These are phyloP conservation scores for Drosophila neotestacea DNA, from an alignment of 2,888 invertebrate species.

Conservation along the genomic window DNA sequence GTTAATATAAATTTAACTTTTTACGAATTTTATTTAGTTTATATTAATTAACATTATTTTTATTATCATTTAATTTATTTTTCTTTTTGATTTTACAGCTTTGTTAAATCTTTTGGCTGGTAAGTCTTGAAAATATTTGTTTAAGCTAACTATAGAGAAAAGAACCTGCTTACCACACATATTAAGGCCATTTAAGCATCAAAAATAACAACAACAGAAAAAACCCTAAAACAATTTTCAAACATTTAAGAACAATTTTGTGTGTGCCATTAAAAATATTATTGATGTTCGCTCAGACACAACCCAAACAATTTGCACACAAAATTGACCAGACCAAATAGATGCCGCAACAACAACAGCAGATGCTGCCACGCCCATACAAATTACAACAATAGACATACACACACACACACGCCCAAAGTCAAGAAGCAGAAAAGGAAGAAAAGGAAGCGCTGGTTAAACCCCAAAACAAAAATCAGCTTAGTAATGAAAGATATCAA, in stretches of 20 bases:
- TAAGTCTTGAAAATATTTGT: conserved; percentile 48
- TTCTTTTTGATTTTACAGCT: conserved; percentile 55
- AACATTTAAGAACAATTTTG: conserved; percentile 43
- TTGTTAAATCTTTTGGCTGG: conserved; percentile 67
- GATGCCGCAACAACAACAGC: conserved; percentile 43
- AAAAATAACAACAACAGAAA: conserved; percentile 19
- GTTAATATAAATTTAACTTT: background rate
- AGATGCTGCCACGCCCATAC: conserved; percentile 60
- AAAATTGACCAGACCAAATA: conserved; percentile 61
- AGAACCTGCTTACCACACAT: conserved; percentile 18
- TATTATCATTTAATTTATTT: conserved; percentile 28
- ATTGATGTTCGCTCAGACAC: conserved; percentile 64
- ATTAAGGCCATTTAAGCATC: conserved; percentile 17
- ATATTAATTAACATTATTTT: conserved; percentile 7
- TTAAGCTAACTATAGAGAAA: conserved; percentile 14
- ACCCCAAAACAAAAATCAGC: conserved; percentile 63
- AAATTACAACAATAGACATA: conserved; percentile 30
- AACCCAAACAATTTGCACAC: conserved; percentile 75
- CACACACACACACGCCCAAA: conserved; percentile 25
- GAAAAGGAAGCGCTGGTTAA: conserved; percentile 34
- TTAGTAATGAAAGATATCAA: conserved; percentile 60
- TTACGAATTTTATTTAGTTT: background rate
- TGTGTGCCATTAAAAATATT: conserved; percentile 58
- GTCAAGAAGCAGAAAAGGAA: conserved; percentile 17
- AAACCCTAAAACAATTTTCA: conserved; percentile 43